Evolutionary conservation across 2,888 invertebrate genomes (phyloP).

Genomic region (Linnaemya tessellans): DNA sequence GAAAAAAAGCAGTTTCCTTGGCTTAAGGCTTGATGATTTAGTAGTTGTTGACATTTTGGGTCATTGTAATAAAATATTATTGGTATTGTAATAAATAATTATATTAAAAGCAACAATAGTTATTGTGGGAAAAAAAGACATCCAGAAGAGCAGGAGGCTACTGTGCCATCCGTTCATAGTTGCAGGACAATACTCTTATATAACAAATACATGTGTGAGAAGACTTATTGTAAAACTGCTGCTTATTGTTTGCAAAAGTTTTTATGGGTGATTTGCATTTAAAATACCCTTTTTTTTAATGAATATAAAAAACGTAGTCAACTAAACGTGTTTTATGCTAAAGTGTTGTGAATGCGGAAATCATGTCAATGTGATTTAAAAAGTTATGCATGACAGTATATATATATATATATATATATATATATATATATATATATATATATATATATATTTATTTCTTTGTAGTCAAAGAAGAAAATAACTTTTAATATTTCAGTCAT

Average conservation of each 20-base stretch:
- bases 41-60: slow-evolving; percentile 25
- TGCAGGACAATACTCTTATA: neutral
- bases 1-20: neutral
- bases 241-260: neutral
- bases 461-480: too few species aligned
- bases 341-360: too few species aligned
- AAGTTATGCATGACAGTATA: too few species aligned
- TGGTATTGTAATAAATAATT: slow-evolving; percentile 34
- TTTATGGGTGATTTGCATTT: neutral
- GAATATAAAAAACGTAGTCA: too few species aligned
- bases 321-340: too few species aligned
- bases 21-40: slow-evolving; percentile 36
- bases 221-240: neutral
- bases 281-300: too few species aligned
- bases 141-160: neutral
- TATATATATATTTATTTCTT: neutral
- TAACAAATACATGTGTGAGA: neutral
- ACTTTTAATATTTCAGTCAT: too few species aligned
- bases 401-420: too few species aligned
- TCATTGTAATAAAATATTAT: slow-evolving; percentile 41
- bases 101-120: slow-evolving; percentile 3
- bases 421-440: neutral
- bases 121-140: neutral
- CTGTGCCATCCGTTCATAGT: too few species aligned
- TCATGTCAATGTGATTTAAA: too few species aligned